Base-by-base conservation (phyloP, 1,140 invertebrate species). In the Xylocopa sonorina region DNA sequence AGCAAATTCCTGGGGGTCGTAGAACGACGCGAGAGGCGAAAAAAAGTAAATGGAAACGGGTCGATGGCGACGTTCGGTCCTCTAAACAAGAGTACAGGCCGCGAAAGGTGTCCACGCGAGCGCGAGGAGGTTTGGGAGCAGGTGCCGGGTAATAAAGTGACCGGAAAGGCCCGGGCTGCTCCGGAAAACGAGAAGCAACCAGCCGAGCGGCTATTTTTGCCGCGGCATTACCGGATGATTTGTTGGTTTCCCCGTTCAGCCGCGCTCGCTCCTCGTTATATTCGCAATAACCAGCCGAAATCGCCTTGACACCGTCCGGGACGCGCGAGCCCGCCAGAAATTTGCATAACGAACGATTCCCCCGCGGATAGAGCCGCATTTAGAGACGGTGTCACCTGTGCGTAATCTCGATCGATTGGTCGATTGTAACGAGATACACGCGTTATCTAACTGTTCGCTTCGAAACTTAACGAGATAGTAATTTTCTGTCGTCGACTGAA, bases 111-210 rank as follows among this genome's bases (percentile, higher is more conserved):
- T 78, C 82, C 69, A 12, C 34, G 53, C 43, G 16, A 16, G 34
- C 9, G 75, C 34, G 64, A 78, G 41, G 60, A 69, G 64, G 57
- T 83, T 87, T 85, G 51, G 57, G 78, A 87, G 88, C 88, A 89
- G 85, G 82, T 87, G 86, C 66, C 81, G 69, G 57, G 71, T 68
- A 81, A 87, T 89, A 90, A 90, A 88, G 84, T 85, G 81, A 85
- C 82, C 76, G 85, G 78, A 78, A 81, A 81, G 68, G 63, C 43
- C 34, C 6, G 21, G 53, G 12, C 41, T 53, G 18, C 69, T 67
- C 74, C 84, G 67, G 78, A 84, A 85, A 88, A 68, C 62, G 82
- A 76, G 68, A 71, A 78, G 46, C 29, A 74, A 82, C 58, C 57
- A 62, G 78, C 48, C 14, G 16, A 18, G n/a, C 27, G 64, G 79